Base-by-base conservation (phyloP, 2,888 invertebrate genomes). In the Melinaea marsaeus region DNA sequence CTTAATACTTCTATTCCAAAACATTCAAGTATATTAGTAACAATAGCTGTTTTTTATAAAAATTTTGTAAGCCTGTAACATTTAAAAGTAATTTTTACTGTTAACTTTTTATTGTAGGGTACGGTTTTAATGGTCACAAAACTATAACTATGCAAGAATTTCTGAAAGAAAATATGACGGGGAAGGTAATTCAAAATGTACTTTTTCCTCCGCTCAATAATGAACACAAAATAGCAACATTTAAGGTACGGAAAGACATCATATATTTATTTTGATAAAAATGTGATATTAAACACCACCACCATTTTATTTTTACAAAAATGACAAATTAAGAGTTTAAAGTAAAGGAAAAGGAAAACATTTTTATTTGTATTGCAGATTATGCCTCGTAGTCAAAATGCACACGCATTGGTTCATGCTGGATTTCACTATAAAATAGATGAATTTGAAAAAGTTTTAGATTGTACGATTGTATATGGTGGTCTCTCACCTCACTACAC, bases 371-470 rank as follows among this genome's bases (percentile, higher is more conserved):
- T 42, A 56, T 79, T 75, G 11, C 74, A 95, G 95, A 93, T 95
- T 57, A 94, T 94, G 92, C 93, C 94, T 0, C 86, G 95, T 64
- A 92, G 93, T 1, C 94, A 95, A 85, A 95, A 94, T 74, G 93
- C 94, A 0, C 94, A 94, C 73, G 95, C 95, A 0, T 91, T 94
- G 63, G 93, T 96, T 0, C 94, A 95, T 74, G 94, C 94, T 13
- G 95, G 93, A 7, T 95, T 95, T 75, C 78, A 93, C 0, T 91
- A 94, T 58, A 75, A 79, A 72, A 58, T 84, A 2, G 64, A 69
- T 22, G 13, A 33, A 3, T 47, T 78, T 65, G 67, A 83, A 67
- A 80, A 83, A 22, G 79, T 92, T 1, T 69, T 77, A 34, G 77
- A 78, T n/a, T 92, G 92, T 3, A 79, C 81, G 56, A 85, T 94